Percentiles rank a stretch among this genome's conserved stretches.
Conservation (phyloP, 2,888 invertebrate genomes). For the Zelleria hepariella region DNA sequence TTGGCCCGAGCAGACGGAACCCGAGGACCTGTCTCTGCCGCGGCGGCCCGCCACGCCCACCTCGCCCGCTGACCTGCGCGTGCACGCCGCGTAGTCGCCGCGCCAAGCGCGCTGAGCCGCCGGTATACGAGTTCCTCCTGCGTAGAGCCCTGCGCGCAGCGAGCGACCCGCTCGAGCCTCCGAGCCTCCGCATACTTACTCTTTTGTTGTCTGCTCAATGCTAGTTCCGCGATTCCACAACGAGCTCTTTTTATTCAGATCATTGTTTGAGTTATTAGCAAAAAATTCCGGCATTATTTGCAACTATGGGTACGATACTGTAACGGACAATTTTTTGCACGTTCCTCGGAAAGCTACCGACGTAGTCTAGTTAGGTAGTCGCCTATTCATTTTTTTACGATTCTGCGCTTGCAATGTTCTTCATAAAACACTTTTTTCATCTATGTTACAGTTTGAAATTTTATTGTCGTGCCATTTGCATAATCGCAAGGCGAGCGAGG, state of each 20-base stretch:
- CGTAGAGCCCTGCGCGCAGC: slow-evolving; percentile 53
- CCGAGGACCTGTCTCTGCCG: slow-evolving; percentile 88
- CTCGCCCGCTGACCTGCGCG: slow-evolving; percentile 64
- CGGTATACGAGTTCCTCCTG: slow-evolving; percentile 86
- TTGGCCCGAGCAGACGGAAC: slow-evolving; percentile 90
- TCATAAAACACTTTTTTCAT: slow-evolving; percentile 49
- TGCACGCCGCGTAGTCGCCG: slow-evolving; percentile 61
- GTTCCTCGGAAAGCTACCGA: slow-evolving; percentile 31
- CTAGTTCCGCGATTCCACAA: not conserved
- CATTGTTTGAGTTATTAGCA: not conserved
- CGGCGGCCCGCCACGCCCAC: slow-evolving; percentile 63
- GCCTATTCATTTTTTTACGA: slow-evolving; percentile 39
- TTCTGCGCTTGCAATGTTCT: slow-evolving; percentile 45
- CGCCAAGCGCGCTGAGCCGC: slow-evolving; percentile 42
- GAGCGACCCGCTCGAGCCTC: slow-evolving; percentile 16
- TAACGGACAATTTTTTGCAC: slow-evolving; percentile 29
- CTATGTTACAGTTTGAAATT: slow-evolving; percentile 59
- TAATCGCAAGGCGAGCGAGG: slow-evolving; percentile 59
- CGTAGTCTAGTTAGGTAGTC: slow-evolving; percentile 50
- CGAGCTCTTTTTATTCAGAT: not conserved
- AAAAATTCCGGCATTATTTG: not conserved
- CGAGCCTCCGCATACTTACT: slow-evolving; percentile 20
- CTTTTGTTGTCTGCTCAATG: not conserved
- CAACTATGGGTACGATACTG: slow-evolving; percentile 2
- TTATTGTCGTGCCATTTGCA: slow-evolving; percentile 65